A percentile compares a stretch with the other conserved stretches of the same genome.
Conservation (phyloP, 2,113 vertebrate species). For the mouse (Mus musculus) region GRCm39 chr9:76069001-76069500, state of each 20-base stretch:
- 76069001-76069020: too few species aligned
- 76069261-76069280: not conserved
- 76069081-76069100: not conserved
- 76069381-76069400: not conserved
- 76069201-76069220: not conserved
- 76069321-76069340: not conserved
- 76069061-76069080: not conserved
- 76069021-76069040: not conserved
- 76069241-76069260: not conserved
- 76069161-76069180: not conserved
- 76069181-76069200: not conserved
- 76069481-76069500: not conserved
- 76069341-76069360: not conserved
- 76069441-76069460: not conserved
- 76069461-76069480: not conserved
- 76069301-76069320: not conserved
- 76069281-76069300: not conserved
- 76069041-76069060: not conserved
- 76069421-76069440: not conserved
- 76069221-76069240: slow-evolving; percentile 59
- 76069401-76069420: slow-evolving; percentile 33
- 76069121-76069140: not conserved
- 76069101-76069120: not conserved
- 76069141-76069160: not conserved
- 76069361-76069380: not conserved